Conservation (phyloP, 2,888 invertebrate species). For the Coleophora flavipennella region DNA sequence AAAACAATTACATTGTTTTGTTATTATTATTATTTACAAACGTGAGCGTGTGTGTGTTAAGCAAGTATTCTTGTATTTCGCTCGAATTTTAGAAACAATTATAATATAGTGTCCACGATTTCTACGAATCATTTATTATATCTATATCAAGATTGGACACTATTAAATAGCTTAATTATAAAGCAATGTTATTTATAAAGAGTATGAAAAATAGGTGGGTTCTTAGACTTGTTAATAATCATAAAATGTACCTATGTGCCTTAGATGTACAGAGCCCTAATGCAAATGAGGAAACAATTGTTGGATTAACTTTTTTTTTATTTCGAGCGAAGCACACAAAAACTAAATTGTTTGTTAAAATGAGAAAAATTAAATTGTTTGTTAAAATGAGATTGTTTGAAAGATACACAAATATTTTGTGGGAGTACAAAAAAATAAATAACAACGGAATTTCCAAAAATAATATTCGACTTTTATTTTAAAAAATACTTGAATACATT, state of each 20-base stretch:
- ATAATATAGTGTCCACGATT: too few relatives aligned
- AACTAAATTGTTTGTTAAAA: slow-evolving; percentile 35
- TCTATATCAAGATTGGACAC: too few relatives aligned
- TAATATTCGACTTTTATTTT: slow-evolving; percentile 49
- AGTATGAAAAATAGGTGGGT: too few relatives aligned
- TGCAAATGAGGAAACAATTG: too few relatives aligned
- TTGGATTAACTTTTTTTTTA: too few relatives aligned
- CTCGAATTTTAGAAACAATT: slow-evolving; percentile 23
- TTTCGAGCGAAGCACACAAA: slow-evolving; percentile 30
- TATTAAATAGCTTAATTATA: too few relatives aligned
- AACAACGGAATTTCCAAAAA: slow-evolving; percentile 50
- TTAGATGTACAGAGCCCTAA: too few relatives aligned
- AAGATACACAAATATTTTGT: slow-evolving; percentile 30
- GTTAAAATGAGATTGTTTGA: slow-evolving; percentile 58
- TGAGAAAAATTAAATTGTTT: slow-evolving; percentile 25
- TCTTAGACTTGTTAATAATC: too few relatives aligned
- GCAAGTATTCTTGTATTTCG: slow-evolving; percentile 27
- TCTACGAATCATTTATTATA: too few relatives aligned
- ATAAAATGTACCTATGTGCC: too few relatives aligned
- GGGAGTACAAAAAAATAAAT: slow-evolving; percentile 64
- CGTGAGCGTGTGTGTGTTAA: slow-evolving; percentile 16
- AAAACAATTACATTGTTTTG: slow-evolving; percentile 17
- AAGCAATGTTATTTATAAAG: too few relatives aligned
- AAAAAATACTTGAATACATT: too few relatives aligned
- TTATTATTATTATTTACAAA: slow-evolving; percentile 31